Evolutionary conservation across 1,140 invertebrate species (phyloP), one percentile per base, ranked within the genome.

Genomic region (Ceratosolen solmsi): DNA sequence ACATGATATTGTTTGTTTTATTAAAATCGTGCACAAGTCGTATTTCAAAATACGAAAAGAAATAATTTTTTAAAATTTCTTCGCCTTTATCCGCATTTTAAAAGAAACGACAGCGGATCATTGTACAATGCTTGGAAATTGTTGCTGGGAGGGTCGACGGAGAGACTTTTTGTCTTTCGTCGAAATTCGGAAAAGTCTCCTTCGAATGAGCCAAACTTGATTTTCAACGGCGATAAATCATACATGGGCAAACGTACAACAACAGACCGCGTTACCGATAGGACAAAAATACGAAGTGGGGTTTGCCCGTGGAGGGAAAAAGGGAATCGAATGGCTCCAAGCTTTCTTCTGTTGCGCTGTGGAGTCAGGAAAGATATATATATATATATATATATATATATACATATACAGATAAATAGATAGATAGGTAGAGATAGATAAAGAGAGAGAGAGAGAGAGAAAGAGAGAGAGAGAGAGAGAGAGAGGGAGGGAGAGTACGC

Each of bases 181-280:
- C 74, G 46, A 36, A 68, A 71, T n/a, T 41, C 51, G 25, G 63
- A 56, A 68, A 71, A 60, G 78, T 79, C 51, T n/a, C 65, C 38
- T 41, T 8, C 80, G 56, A 82, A 72, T 17, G 68, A 70, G 54
- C 41, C 82, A 25, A 46, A 71, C 56, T 79, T 77, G 82, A 83
- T 75, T 83, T 68, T 79, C 56, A 75, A 51, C 82, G 76, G 30
- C 41, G 33, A 79, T 83, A 83, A 83, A 83, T 83, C 82, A 83
- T 60, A 1, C 4, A 58, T 15, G 27, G 17, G 13, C 38, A 27
- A 60, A 22, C 25, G 38, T 65, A 60, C 33, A 60, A 36, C 54
- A 75, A 58, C 27, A 63, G 1, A 46, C 15, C 54, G 13, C 25
- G 4, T 33, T n/a, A 7, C 11, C 63, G 41, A 71, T 65, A 25